A percentile compares a stretch with the other conserved stretches of the same genome.
Conservation (phyloP, 37 sponge, comb jelly and placozoan genomes). For the Dysidea cf. avara region DNA sequence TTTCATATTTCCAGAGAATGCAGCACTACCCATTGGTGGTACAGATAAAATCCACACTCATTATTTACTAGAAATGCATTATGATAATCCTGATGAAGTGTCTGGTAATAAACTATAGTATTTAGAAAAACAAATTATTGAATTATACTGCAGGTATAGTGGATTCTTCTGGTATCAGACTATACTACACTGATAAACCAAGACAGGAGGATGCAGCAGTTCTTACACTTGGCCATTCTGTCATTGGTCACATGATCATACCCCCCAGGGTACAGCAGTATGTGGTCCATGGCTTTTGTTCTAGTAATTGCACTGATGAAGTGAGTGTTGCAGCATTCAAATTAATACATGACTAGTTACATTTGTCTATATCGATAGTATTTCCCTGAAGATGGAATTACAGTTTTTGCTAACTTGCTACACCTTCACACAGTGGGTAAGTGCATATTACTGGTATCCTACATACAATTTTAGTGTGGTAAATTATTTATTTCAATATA, state of each 20-base stretch:
- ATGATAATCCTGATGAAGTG: slow-evolving; percentile 51
- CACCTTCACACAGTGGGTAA: slow-evolving; percentile 45
- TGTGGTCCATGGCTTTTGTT: slow-evolving; percentile 7
- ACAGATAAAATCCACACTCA: not conserved
- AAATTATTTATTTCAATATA: too few species aligned
- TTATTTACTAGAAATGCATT: slow-evolving; percentile 62
- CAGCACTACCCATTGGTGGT: slow-evolving; percentile 78
- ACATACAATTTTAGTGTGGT: too few species aligned
- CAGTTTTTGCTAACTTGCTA: slow-evolving; percentile 34
- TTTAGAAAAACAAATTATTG: too few species aligned
- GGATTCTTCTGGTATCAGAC: slow-evolving; percentile 48
- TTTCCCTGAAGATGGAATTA: slow-evolving; percentile 29
- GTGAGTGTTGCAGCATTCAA: slow-evolving; percentile 9
- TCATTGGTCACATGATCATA: slow-evolving; percentile 15
- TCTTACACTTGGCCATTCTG: slow-evolving; percentile 21
- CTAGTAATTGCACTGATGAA: slow-evolving; percentile 20
- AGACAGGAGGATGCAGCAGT: slow-evolving; percentile 23
- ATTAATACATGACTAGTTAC: not conserved
- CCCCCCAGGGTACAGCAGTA: slow-evolving; percentile 30
- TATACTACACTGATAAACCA: slow-evolving; percentile 10
- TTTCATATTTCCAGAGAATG: slow-evolving; percentile 47
- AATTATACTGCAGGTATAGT: slow-evolving; percentile 44
- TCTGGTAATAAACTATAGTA: too few species aligned
- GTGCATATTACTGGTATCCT: too few species aligned
- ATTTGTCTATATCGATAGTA: slow-evolving; percentile 1